phyloP scores from a whole-genome alignment of 2,113 vertebrate genomes.

The Hippolais icterina region DNA sequence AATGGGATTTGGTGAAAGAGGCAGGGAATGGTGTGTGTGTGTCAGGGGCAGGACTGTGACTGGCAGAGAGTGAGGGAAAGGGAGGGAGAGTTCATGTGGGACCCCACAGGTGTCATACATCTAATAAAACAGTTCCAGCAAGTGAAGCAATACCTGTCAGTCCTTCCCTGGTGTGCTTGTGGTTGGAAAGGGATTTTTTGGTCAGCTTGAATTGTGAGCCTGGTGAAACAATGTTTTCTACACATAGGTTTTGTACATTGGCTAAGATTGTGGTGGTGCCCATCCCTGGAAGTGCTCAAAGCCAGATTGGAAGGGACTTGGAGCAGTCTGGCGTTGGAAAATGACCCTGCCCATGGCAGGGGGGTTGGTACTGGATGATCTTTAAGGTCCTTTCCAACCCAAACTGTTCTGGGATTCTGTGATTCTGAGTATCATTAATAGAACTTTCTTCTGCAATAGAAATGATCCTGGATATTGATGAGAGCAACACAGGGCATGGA shows the following conservation, averaged over 20 bases:
- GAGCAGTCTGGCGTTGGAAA: neutral
- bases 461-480: neutral
- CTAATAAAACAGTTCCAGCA: neutral
- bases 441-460: neutral
- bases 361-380: neutral
- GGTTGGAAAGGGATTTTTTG: neutral
- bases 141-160: neutral
- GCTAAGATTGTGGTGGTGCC: neutral
- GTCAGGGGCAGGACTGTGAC: neutral
- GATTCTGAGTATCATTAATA: neutral
- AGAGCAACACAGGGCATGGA: neutral
- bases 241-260: rapidly evolving
- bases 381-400: neutral
- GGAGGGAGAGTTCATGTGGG: neutral
- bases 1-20: neutral
- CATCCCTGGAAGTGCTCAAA: neutral
- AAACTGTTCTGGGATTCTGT: neutral
- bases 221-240: neutral
- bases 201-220: neutral
- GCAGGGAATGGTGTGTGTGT: neutral
- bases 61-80: neutral
- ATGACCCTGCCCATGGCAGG: neutral
- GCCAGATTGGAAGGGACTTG: neutral
- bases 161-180: neutral
- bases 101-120: rapidly evolving